Conservation (phyloP, 2,113 vertebrate species). For the Phasianus colchicus region DNA sequence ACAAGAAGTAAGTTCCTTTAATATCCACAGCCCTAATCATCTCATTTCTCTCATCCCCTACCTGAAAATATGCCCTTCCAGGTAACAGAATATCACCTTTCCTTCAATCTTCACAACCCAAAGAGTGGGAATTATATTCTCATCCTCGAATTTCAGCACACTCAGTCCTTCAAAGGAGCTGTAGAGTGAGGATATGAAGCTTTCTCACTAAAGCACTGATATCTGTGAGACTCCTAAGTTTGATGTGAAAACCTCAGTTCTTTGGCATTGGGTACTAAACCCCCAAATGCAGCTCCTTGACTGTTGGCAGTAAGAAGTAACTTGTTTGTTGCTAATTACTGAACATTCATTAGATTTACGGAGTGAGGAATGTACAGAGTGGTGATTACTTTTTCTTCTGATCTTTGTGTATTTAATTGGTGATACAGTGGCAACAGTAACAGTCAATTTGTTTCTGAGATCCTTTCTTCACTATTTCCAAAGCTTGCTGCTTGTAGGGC, state of each 20-base stretch:
- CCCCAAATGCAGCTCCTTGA: neutral
- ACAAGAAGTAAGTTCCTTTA: neutral
- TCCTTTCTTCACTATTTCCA: constrained; percentile 44
- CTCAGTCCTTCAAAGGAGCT: neutral
- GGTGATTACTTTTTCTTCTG: constrained; percentile 30
- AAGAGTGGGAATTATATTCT: neutral
- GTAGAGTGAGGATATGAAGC: neutral
- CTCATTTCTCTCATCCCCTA: neutral
- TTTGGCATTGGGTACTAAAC: neutral
- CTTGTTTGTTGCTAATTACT: constrained; percentile 28
- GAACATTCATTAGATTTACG: neutral
- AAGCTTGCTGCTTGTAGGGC: constrained; percentile 1
- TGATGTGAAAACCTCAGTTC: neutral
- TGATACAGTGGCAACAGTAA: neutral
- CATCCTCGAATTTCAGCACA: neutral
- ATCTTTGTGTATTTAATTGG: constrained; percentile 34
- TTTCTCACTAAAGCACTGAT: neutral
- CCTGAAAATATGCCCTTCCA: neutral
- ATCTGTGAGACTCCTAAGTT: neutral
- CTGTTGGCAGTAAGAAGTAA: neutral
- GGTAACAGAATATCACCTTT: neutral
- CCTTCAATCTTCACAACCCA: neutral
- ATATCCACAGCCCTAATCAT: neutral
- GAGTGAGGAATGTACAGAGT: neutral
- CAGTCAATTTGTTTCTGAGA: constrained; percentile 9